Evolutionary conservation across 2,888 invertebrate species (phyloP).

Genomic region (Acanthoscelides obtectus): DNA sequence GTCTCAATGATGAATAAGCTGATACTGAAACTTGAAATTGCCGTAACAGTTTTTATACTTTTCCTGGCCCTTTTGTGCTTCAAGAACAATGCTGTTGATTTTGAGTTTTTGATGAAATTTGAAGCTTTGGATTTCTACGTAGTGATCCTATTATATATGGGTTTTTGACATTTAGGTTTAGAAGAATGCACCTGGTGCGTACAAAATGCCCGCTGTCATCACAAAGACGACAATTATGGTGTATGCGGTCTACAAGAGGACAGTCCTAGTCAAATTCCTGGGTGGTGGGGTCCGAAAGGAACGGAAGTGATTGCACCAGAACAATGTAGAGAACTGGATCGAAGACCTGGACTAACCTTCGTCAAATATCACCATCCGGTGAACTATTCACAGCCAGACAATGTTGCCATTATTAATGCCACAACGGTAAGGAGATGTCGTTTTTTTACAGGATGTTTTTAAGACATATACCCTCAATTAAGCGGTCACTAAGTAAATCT

Average conservation of each 20-base stretch:
- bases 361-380: constrained; percentile 83
- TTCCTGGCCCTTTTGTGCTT: too few relatives aligned
- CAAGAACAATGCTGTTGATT: too few relatives aligned
- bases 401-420: constrained; percentile 77
- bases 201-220: constrained; percentile 85
- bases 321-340: constrained; percentile 73
- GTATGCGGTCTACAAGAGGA: constrained; percentile 76
- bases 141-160: too few relatives aligned
- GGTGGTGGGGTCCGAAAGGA: constrained; percentile 88
- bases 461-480: too few relatives aligned
- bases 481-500: too few relatives aligned
- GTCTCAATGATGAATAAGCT: too few relatives aligned
- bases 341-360: constrained; percentile 83
- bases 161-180: too few relatives aligned
- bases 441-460: too few relatives aligned
- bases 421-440: constrained; percentile 55
- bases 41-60: too few relatives aligned
- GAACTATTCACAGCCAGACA: constrained; percentile 82
- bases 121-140: too few relatives aligned
- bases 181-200: constrained; percentile 91
- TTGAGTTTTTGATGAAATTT: too few relatives aligned
- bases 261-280: constrained; percentile 74
- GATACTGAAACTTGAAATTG: too few relatives aligned
- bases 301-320: constrained; percentile 57
- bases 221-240: constrained; percentile 76